Evolutionary conservation across 2,888 invertebrate species (phyloP).

Genomic region (Drosophila demipolita): DNA sequence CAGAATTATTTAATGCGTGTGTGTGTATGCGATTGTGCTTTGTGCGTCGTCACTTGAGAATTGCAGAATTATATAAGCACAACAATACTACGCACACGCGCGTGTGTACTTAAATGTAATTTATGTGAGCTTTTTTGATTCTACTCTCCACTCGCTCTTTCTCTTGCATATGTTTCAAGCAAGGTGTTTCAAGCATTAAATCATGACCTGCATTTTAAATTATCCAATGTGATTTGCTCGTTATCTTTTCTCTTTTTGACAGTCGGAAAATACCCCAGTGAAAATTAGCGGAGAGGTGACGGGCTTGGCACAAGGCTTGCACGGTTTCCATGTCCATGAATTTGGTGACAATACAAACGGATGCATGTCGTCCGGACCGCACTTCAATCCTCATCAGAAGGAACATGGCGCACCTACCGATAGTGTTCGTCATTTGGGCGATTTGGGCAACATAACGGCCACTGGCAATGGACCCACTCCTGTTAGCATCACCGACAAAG

Average conservation of each 20-base stretch:
- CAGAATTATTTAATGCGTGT: not conserved
- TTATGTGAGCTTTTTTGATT: not conserved
- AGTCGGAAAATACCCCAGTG: conserved; percentile 88
- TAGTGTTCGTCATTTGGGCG: conserved; percentile 92
- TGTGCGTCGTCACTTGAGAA: conserved; percentile 59
- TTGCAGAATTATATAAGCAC: conserved; percentile 63
- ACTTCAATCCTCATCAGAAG: conserved; percentile 94
- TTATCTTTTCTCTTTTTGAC: conserved; percentile 9
- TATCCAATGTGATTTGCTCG: conserved; percentile 35
- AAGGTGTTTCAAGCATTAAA: not conserved
- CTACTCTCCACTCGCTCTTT: not conserved
- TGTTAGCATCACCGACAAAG: conserved; percentile 88
- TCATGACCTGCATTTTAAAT: not conserved
- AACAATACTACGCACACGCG: conserved; percentile 28
- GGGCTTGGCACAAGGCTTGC: conserved; percentile 91
- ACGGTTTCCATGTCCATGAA: conserved; percentile 95
- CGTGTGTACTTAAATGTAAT: not conserved
- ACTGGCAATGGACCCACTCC: conserved; percentile 87
- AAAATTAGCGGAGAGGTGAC: conserved; percentile 92
- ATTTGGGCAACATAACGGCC: conserved; percentile 94
- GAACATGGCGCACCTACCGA: conserved; percentile 94
- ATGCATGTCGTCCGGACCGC: conserved; percentile 97
- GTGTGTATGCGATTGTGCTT: conserved; percentile 18
- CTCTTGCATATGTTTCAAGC: not conserved
- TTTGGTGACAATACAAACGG: conserved; percentile 98